Percentiles rank a stretch among this genome's conserved stretches.
phyloP scores from a whole-genome alignment of 2,113 vertebrate species.

The Megaleporinus macrocephalus region DNA sequence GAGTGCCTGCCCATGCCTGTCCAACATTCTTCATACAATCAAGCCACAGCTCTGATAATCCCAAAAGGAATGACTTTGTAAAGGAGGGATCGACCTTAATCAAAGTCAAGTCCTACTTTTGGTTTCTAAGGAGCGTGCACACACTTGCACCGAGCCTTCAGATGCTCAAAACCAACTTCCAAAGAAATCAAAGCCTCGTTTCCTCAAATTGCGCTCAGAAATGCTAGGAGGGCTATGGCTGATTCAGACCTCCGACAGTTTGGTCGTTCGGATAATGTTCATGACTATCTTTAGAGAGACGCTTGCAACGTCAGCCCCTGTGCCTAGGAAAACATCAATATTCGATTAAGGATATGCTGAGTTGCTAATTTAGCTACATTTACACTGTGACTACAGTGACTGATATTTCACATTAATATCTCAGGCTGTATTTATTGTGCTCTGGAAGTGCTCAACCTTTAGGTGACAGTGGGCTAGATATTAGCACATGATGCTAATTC shows the following conservation, averaged over 20 bases:
- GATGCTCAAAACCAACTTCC: not conserved
- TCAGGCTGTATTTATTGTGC: no score
- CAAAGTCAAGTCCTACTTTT: conserved; percentile 44
- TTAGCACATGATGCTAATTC: no score
- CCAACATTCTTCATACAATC: conserved; percentile 58
- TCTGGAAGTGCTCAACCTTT: no score
- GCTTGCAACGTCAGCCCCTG: no score
- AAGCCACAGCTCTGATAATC: conserved; percentile 49
- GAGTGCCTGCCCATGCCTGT: conserved; percentile 54
- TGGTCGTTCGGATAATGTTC: not conserved
- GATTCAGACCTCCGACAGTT: not conserved
- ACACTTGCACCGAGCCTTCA: conserved; percentile 20
- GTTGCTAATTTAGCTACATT: not conserved
- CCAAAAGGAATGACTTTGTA: conserved; percentile 49
- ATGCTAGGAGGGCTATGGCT: not conserved
- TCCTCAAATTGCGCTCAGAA: not conserved
- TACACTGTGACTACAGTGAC: not conserved
- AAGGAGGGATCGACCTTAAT: conserved; percentile 46
- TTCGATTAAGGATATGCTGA: no score
- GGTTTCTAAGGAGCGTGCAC: conserved; percentile 43
- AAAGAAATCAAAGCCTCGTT: conserved; percentile 16
- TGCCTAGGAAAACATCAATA: no score
- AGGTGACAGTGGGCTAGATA: no score
- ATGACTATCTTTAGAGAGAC: no score
- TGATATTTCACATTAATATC: no score